These are phyloP conservation scores for Rhombomys opimus DNA, from an alignment of 2,113 vertebrate genomes.

Conservation along the genomic window DNA sequence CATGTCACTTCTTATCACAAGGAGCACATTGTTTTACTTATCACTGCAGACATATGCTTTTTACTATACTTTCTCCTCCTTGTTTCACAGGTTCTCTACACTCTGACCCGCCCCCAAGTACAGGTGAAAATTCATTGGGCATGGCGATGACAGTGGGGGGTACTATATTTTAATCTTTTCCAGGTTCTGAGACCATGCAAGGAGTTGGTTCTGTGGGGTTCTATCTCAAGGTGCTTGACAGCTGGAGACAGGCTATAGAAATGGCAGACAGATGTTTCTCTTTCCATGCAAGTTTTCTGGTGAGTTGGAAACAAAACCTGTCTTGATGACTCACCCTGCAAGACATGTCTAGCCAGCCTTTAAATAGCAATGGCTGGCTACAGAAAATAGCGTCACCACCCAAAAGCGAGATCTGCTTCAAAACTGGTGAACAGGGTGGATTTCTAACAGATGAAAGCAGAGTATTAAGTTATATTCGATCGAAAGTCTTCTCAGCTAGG, in stretches of 20 bases:
- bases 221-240: not conserved
- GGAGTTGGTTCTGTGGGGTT: not conserved
- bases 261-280: not conserved
- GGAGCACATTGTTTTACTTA: no score
- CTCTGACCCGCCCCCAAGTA: not conserved
- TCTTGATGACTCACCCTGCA: slow-evolving; percentile 62
- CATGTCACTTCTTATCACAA: no score
- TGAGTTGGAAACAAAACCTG: slow-evolving; percentile 30
- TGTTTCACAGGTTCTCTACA: no score
- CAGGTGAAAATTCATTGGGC: not conserved
- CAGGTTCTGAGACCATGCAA: not conserved
- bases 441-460: not conserved
- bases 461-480: not conserved
- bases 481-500: not conserved
- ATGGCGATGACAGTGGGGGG: no score
- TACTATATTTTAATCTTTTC: not conserved
- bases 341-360: not conserved
- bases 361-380: slow-evolving; percentile 49
- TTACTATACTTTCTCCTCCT: no score
- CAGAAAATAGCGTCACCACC: not conserved
- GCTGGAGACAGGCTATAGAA: not conserved
- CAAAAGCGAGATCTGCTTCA: slow-evolving; percentile 37
- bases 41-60: no score
- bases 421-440: not conserved
- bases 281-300: slow-evolving; percentile 9